A percentile compares a stretch with the other conserved stretches of the same genome.
Evolutionary conservation across 1,140 invertebrate genomes (phyloP).

Genomic region (Drosophila repletoides): DNA sequence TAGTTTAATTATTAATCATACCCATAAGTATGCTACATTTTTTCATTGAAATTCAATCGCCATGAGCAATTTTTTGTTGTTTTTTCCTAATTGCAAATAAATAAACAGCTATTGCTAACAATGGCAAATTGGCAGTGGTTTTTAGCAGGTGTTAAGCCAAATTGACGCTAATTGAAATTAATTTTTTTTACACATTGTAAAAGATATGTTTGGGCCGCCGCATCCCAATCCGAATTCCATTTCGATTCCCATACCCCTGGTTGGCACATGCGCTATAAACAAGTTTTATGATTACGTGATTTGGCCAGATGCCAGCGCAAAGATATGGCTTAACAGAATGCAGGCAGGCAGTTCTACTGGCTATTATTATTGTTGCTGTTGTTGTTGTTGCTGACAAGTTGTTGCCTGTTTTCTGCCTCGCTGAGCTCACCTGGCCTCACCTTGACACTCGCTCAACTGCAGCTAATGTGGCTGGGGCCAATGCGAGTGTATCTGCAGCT

Average conservation of each 20-base stretch:
- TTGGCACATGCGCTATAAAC: slow-evolving; percentile 77
- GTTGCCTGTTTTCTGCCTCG: slow-evolving; percentile 67
- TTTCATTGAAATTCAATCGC: neutral
- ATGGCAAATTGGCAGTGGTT: slow-evolving; percentile 2
- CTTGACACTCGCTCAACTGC: slow-evolving; percentile 76
- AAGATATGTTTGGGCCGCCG: neutral
- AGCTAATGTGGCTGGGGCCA: slow-evolving; percentile 57
- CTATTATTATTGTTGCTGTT: slow-evolving; percentile 5
- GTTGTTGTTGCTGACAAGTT: slow-evolving; percentile 31
- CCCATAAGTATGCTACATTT: no score
- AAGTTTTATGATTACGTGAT: slow-evolving; percentile 76
- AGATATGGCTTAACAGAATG: slow-evolving; percentile 31
- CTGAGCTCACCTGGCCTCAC: slow-evolving; percentile 69
- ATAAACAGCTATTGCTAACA: neutral
- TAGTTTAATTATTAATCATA: no score
- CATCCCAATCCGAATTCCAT: no score
- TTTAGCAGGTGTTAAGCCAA: slow-evolving; percentile 42
- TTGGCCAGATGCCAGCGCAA: slow-evolving; percentile 68
- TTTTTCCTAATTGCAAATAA: slow-evolving; percentile 14
- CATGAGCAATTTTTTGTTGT: neutral
- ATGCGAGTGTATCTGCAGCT: neutral
- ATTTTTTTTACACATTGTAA: slow-evolving; percentile 36
- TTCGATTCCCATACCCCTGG: slow-evolving; percentile 2
- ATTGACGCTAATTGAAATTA: slow-evolving; percentile 77
- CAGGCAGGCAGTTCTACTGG: slow-evolving; percentile 21